Evolutionary conservation across 2,888 invertebrate genomes (phyloP).

Genomic region (Terebella lapidaria): DNA sequence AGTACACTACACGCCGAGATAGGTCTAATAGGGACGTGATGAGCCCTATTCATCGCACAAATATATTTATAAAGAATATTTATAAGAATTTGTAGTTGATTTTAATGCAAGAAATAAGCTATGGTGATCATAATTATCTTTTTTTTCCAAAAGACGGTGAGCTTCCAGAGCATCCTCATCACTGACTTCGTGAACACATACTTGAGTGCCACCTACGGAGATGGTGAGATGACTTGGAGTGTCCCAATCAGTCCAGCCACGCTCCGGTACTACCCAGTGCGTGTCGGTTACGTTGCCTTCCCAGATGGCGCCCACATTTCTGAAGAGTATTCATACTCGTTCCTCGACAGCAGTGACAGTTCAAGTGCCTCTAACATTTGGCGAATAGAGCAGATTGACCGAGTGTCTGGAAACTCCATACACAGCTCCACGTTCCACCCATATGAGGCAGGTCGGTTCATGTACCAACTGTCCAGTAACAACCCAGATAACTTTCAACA

Average conservation of each 20-base stretch:
- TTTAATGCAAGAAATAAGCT: too few species aligned
- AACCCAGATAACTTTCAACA: neutral
- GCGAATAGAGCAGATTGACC: neutral
- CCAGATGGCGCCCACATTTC: neutral
- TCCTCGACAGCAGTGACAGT: neutral
- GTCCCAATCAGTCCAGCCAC: neutral
- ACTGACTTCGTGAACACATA: neutral
- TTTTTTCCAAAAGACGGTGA: too few species aligned
- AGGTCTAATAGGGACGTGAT: too few species aligned
- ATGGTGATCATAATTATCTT: too few species aligned
- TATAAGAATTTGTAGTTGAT: too few species aligned
- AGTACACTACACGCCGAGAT: too few species aligned
- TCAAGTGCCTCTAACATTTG: neutral
- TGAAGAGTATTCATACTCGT: neutral
- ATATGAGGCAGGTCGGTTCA: neutral
- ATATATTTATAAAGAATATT: too few species aligned
- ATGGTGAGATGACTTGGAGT: neutral
- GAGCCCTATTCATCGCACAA: too few species aligned
- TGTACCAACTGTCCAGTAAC: neutral
- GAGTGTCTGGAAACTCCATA: neutral
- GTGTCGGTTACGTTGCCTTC: neutral
- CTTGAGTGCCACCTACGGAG: neutral
- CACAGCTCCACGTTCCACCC: neutral
- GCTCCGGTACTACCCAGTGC: neutral
- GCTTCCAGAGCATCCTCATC: neutral